These are phyloP conservation scores for Zosterops japonicus DNA, from an alignment of 2,113 vertebrate genomes.

Conservation along the genomic window DNA sequence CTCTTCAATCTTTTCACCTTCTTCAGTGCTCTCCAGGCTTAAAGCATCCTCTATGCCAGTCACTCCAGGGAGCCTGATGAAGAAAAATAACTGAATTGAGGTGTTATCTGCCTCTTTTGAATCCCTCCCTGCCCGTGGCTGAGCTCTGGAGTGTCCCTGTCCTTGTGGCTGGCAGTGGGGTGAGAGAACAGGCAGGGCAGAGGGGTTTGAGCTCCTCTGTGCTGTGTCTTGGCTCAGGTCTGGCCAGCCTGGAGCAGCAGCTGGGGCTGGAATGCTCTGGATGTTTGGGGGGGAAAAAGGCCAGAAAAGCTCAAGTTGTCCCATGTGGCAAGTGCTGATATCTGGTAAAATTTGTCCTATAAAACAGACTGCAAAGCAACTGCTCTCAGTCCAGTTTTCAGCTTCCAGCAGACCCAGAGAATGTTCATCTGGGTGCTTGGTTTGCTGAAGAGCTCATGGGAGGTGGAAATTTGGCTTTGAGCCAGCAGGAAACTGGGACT, in stretches of 20 bases:
- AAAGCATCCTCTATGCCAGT: too few relatives aligned
- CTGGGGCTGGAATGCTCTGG: neutral
- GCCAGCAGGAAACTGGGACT: neutral
- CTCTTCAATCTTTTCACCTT: neutral
- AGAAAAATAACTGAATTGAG: neutral
- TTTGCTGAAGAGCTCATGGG: neutral
- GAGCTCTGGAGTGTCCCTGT: neutral
- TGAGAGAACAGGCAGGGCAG: neutral
- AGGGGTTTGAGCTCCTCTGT: neutral
- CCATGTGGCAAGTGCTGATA: accelerated
- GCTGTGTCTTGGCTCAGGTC: accelerated
- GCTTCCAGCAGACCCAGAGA: neutral
- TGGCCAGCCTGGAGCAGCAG: neutral
- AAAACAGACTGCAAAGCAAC: neutral
- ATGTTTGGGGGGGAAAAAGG: accelerated
- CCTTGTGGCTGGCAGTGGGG: neutral
- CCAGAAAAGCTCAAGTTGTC: neutral
- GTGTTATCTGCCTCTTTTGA: neutral
- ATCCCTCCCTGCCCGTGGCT: neutral
- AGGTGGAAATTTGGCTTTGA: neutral
- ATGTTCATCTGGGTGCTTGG: neutral
- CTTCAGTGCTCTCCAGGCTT: neutral
- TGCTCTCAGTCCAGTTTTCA: neutral
- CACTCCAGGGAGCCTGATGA: neutral
- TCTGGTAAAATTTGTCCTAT: neutral